Evolutionary conservation across 2,113 vertebrate genomes (phyloP).

Genomic region (Thamnaconus septentrionalis): DNA sequence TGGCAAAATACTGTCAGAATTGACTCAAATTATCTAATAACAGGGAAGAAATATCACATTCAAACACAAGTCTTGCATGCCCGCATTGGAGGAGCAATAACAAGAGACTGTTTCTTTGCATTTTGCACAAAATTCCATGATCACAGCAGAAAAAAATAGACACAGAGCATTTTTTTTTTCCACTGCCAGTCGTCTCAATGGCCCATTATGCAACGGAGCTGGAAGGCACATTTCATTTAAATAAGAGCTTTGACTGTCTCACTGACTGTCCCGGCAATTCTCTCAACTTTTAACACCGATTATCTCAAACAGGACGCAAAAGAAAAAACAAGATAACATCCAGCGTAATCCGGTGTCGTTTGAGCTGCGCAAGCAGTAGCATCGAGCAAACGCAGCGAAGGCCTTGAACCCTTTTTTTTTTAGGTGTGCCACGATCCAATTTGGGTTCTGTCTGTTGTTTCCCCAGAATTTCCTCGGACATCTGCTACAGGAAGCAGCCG

Average conservation of each 20-base stretch:
- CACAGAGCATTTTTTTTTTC: not conserved
- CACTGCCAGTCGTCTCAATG: not conserved
- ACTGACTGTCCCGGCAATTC: not conserved
- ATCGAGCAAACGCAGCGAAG: too few relatives aligned
- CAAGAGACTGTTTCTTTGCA: not conserved
- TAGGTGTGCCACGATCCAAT: not conserved
- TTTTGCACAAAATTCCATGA: not conserved
- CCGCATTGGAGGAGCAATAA: not conserved
- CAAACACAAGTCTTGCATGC: not conserved
- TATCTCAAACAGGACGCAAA: too few relatives aligned
- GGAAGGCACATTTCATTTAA: not conserved
- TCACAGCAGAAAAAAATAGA: not conserved
- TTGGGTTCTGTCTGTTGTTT: constrained; percentile 1
- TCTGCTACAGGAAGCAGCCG: constrained; percentile 91
- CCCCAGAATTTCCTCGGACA: constrained; percentile 86
- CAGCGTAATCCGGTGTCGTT: too few relatives aligned
- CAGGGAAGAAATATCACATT: not conserved
- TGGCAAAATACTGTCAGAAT: not conserved
- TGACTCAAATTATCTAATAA: not conserved
- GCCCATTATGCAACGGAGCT: not conserved
- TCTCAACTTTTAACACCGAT: too few relatives aligned
- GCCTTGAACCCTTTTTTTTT: not conserved
- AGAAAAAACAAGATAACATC: too few relatives aligned
- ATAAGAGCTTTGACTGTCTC: not conserved
- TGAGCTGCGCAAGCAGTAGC: too few relatives aligned